These are phyloP conservation scores for Podarcis raffonei DNA, from an alignment of 2,113 vertebrate genomes.

Conservation along the genomic window DNA sequence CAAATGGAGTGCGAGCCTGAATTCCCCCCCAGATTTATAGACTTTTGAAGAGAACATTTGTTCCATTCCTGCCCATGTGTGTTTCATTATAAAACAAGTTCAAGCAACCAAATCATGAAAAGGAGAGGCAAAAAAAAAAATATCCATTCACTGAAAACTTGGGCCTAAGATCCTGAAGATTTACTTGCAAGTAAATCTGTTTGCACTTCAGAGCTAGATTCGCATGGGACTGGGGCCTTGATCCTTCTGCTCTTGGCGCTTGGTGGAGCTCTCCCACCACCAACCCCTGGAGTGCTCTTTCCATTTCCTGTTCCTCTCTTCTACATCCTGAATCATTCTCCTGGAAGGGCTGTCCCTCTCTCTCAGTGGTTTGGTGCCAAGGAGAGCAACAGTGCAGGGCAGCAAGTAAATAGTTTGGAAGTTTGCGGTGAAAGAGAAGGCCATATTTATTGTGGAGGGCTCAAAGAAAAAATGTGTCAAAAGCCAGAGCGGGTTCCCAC, in stretches of 20 bases:
- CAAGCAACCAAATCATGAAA: neutral
- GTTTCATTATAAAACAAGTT: conserved; percentile 20
- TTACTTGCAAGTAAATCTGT: conserved; percentile 4
- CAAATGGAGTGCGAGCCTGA: neutral
- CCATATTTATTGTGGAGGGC: neutral
- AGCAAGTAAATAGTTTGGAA: neutral
- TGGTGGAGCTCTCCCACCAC: neutral
- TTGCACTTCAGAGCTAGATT: neutral
- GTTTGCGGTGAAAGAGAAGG: neutral
- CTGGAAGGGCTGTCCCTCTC: neutral
- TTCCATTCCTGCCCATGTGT: conserved; percentile 7
- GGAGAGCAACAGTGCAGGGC: neutral
- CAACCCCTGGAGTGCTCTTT: neutral
- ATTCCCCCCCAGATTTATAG: neutral
- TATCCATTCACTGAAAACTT: neutral
- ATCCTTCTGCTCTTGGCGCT: neutral
- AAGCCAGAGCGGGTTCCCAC: neutral
- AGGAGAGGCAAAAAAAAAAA: neutral
- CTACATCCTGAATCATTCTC: neutral
- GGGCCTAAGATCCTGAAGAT: neutral
- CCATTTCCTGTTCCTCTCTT: conserved; percentile 3
- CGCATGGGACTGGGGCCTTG: neutral
- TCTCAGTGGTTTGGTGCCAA: neutral
- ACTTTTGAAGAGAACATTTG: conserved; percentile 4
- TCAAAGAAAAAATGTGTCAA: conserved; percentile 7